phyloP scores from a whole-genome alignment of 2,888 invertebrate genomes.

The Campoplex nolae region DNA sequence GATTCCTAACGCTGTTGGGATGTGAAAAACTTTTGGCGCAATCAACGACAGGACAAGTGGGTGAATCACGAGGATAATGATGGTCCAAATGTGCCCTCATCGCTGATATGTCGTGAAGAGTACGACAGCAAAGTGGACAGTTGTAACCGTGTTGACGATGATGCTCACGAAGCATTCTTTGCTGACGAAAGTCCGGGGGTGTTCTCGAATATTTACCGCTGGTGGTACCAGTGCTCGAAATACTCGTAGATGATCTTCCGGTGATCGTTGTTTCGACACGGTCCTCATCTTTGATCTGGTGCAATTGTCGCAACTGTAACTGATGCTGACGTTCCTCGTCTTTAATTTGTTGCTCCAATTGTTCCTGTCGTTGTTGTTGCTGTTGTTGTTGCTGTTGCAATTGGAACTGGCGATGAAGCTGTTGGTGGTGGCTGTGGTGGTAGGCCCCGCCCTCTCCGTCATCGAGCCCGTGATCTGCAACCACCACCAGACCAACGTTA shows the following conservation, averaged over 20 bases:
- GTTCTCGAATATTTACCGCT: slow-evolving; percentile 83
- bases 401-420: slow-evolving; percentile 80
- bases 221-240: slow-evolving; percentile 38
- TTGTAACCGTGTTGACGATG: slow-evolving; percentile 85
- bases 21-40: slow-evolving; percentile 92
- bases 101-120: slow-evolving; percentile 88
- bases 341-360: slow-evolving; percentile 67
- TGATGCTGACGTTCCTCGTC: slow-evolving; percentile 64
- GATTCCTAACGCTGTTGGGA: slow-evolving; percentile 94
- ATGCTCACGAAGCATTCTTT: slow-evolving; percentile 79
- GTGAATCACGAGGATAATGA: slow-evolving; percentile 94
- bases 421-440: slow-evolving; percentile 83
- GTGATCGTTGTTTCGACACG: slow-evolving; percentile 66
- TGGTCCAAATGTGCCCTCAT: slow-evolving; percentile 92
- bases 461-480: slow-evolving; percentile 84
- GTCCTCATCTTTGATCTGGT: slow-evolving; percentile 72
- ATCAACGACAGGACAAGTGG: slow-evolving; percentile 91
- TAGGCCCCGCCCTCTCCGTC: slow-evolving; percentile 82
- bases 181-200: slow-evolving; percentile 81
- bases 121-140: slow-evolving; percentile 91
- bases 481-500: slow-evolving; percentile 85
- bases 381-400: slow-evolving; percentile 76
- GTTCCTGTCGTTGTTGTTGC: slow-evolving; percentile 59
- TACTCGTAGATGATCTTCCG: neutral
- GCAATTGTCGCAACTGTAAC: slow-evolving; percentile 68